A percentile compares a stretch with the other conserved stretches of the same genome.
These are phyloP conservation scores for Acrocephalus kingi DNA, from an alignment of 2,113 vertebrate species.

Conservation along the genomic window DNA sequence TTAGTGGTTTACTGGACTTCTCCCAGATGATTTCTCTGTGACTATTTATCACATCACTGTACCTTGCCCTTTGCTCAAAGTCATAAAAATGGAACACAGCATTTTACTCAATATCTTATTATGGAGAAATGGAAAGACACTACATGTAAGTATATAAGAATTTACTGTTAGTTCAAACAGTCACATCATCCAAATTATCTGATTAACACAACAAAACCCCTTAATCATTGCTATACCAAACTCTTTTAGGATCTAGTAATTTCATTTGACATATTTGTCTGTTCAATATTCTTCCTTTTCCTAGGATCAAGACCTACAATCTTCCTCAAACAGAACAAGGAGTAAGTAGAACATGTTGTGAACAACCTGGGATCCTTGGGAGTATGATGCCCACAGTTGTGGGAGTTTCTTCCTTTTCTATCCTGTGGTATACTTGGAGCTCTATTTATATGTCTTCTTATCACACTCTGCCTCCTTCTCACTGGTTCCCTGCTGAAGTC, in stretches of 20 bases:
- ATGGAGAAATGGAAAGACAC: background rate
- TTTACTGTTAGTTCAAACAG: background rate
- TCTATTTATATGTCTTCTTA: background rate
- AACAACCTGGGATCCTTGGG: background rate
- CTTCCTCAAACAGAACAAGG: background rate
- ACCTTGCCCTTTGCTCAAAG: background rate
- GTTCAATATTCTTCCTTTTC: background rate
- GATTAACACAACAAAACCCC: background rate
- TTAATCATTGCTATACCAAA: background rate
- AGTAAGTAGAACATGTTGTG: background rate
- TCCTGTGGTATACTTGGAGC: background rate
- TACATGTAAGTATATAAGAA: background rate
- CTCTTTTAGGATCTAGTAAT: background rate
- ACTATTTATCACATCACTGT: background rate
- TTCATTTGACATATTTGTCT: background rate
- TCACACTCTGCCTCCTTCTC: background rate
- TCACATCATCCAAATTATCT: background rate
- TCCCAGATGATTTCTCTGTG: background rate
- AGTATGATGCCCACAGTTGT: background rate
- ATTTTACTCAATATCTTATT: background rate
- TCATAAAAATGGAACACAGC: background rate
- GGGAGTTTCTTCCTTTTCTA: conserved; percentile 14
- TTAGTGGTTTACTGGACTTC: background rate
- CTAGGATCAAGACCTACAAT: background rate
- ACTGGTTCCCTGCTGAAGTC: background rate